Evolutionary conservation across 2,888 invertebrate species (phyloP).

Genomic region (Dynastes maya): DNA sequence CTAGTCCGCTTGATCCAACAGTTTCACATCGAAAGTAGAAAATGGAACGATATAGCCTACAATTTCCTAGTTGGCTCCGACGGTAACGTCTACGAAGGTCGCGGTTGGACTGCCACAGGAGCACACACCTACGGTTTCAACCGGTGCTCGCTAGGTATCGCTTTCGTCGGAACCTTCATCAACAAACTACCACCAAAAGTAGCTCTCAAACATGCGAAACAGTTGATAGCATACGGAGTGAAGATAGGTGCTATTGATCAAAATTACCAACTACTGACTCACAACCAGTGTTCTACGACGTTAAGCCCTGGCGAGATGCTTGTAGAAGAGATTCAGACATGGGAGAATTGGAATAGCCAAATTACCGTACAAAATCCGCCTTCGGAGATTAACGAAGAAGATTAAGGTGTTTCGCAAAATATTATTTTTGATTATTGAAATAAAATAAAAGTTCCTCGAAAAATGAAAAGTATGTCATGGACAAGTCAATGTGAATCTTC

Average conservation of each 20-base stretch:
- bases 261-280: constrained; percentile 72
- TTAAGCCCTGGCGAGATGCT: constrained; percentile 73
- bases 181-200: constrained; percentile 68
- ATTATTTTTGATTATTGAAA: no score
- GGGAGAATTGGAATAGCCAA: constrained; percentile 70
- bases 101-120: constrained; percentile 74
- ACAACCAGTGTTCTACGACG: constrained; percentile 72
- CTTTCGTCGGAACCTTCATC: constrained; percentile 73
- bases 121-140: constrained; percentile 74
- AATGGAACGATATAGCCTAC: constrained; percentile 73
- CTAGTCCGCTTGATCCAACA: constrained; percentile 71
- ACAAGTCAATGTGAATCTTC: no score
- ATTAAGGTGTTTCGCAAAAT: not conserved
- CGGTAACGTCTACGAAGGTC: constrained; percentile 74
- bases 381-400: not conserved
- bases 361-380: constrained; percentile 26
- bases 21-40: constrained; percentile 72
- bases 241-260: constrained; percentile 69
- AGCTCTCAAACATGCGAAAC: constrained; percentile 70
- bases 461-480: no score
- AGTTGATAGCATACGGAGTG: constrained; percentile 70
- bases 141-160: constrained; percentile 70
- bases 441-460: no score
- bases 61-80: constrained; percentile 75
- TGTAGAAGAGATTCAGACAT: constrained; percentile 72